Conservation (phyloP, 2,113 vertebrate genomes). For the Cyanoramphus novaezelandiae region DNA sequence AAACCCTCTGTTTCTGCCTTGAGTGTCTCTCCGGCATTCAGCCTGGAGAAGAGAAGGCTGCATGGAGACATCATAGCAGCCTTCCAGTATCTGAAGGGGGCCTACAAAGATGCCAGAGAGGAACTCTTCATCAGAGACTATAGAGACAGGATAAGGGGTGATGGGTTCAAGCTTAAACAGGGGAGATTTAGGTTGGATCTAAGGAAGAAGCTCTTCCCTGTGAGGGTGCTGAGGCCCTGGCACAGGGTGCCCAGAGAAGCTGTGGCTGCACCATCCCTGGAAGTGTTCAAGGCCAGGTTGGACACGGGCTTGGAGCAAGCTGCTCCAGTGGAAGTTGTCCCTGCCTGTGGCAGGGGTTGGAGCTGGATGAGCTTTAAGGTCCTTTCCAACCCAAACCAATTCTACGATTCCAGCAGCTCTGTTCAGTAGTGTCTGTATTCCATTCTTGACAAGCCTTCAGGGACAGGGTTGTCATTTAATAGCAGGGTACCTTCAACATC, state of each 20-base stretch:
- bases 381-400: neutral
- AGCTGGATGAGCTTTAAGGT: neutral
- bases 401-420: neutral
- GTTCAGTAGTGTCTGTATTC: neutral
- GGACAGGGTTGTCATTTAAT: neutral
- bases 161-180: neutral
- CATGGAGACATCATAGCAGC: neutral
- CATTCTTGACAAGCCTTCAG: neutral
- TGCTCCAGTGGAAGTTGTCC: neutral
- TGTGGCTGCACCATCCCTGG: neutral
- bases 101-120: neutral
- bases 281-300: neutral
- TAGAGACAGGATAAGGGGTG: neutral
- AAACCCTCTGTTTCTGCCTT: neutral
- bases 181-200: neutral
- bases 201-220: neutral
- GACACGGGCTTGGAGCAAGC: neutral
- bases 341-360: neutral
- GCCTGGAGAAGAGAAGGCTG: neutral
- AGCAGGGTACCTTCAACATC: neutral
- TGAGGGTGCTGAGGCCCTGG: too few relatives aligned
- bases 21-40: neutral
- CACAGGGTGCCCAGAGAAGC: too few relatives aligned
- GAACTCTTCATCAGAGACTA: too few relatives aligned
- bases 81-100: neutral